Evolutionary conservation across 2,797 vertebrate genomes (phyloP), one percentile per base, ranked within the genome.

Genomic region (Huso huso): DNA sequence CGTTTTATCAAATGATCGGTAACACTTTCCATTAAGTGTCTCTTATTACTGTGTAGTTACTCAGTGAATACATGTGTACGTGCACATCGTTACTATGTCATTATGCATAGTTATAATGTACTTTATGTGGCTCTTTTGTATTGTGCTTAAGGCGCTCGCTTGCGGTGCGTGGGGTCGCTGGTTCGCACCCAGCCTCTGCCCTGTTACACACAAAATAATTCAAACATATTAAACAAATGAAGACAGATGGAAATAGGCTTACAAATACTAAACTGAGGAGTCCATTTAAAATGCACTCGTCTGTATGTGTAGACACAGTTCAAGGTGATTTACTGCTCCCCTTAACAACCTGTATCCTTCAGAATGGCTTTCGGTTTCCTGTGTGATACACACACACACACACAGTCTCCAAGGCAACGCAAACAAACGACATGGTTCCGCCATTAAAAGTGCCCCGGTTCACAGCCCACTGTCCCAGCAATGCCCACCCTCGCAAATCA

Each of bases 391-490:
- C 12, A 37, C 37, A 37, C 37, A 37, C 37, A n/a, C 55, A 58
- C n/a, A 13, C 61, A 52, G 76, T 76, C 70, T 58, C 75, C 74
- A 78, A 66, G 72, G 71, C 70, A 72, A 74, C 75, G 18, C 37
- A 63, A 58, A 58, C 55, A 58, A 11, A 58, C 12, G 7, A n/a
- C 15, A 13, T 11, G 55, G 37, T n/a, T 7, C 10, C 6, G 12
- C 55, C 12, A 13, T 12, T 8, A 58, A n/a, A 10, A 58, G 10
- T 37, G 55, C 55, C 12, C 12, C 10, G 12, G 12, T 58, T n/a
- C 12, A 58, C 37, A 37, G 5, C 37, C 37, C 37, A 37, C 37
- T 4, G 10, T 15, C 10, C 15, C 55, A n/a, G 55, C 55, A 58
- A 58, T 11, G n/a, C 55, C 11, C 12, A 4, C 12, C 55, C 11